Conservation (phyloP, 2,888 invertebrate species). For the Aethes cnicana region DNA sequence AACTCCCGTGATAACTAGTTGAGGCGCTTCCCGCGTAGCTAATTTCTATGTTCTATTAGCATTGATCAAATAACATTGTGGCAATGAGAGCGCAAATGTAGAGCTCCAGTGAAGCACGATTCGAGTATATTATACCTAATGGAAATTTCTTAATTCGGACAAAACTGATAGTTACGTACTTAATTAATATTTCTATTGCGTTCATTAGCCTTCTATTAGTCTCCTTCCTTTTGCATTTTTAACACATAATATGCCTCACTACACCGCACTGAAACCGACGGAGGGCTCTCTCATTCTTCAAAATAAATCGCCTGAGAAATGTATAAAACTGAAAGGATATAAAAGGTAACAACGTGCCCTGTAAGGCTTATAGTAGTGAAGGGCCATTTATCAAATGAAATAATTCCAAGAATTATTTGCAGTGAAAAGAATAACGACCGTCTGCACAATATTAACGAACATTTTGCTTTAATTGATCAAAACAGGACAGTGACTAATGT, state of each 20-base stretch:
- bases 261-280: no score
- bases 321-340: no score
- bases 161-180: slow-evolving; percentile 6
- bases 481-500: slow-evolving; percentile 9
- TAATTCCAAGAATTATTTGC: background rate
- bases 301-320: no score
- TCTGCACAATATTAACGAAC: background rate
- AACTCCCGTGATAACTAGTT: background rate
- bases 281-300: no score
- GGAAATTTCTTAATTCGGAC: slow-evolving; percentile 2
- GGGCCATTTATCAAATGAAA: slow-evolving; percentile 1
- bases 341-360: no score
- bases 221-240: no score
- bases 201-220: slow-evolving; percentile 9
- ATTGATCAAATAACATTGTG: slow-evolving; percentile 2
- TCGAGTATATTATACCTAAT: background rate
- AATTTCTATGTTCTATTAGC: background rate
- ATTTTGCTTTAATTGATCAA: background rate
- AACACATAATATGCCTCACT: no score
- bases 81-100: background rate
- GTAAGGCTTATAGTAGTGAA: background rate
- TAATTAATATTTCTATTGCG: slow-evolving; percentile 18
- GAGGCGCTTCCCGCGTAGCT: background rate
- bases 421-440: slow-evolving; percentile 1
- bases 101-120: no score